phyloP scores from a whole-genome alignment of 1,140 invertebrate species.

The Cyrtorhinus lividipennis region DNA sequence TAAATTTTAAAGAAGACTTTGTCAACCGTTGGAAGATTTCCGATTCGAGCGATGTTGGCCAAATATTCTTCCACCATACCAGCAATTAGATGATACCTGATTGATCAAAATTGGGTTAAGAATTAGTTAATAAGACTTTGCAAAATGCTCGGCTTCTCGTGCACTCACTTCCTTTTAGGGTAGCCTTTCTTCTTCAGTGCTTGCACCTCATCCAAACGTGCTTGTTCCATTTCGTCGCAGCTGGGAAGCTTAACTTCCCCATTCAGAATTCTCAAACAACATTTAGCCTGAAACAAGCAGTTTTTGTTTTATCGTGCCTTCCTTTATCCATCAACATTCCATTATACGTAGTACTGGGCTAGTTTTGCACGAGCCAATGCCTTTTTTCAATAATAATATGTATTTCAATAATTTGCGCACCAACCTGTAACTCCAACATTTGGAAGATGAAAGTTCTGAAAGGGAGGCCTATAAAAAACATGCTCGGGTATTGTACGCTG shows the following conservation, averaged over 20 bases:
- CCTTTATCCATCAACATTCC: too few relatives aligned
- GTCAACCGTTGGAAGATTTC: not conserved
- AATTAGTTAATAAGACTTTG: not conserved
- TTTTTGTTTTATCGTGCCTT: too few relatives aligned
- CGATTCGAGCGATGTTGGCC: not conserved
- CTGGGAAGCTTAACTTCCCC: constrained; percentile 35
- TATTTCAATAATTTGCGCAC: constrained; percentile 6
- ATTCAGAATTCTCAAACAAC: constrained; percentile 38
- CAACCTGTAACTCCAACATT: constrained; percentile 53
- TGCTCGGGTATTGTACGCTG: constrained; percentile 49
- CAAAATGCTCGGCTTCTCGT: too few relatives aligned
- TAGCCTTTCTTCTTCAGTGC: constrained; percentile 24
- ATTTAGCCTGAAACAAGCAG: too few relatives aligned
- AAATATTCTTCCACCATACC: not conserved
- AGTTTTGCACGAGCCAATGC: too few relatives aligned
- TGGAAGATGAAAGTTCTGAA: constrained; percentile 47
- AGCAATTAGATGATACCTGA: not conserved
- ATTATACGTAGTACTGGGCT: too few relatives aligned
- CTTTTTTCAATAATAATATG: too few relatives aligned
- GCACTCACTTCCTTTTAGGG: constrained; percentile 24
- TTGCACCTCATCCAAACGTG: not conserved
- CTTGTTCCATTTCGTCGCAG: constrained; percentile 32
- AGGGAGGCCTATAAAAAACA: constrained; percentile 57
- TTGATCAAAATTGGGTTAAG: not conserved
- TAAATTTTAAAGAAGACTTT: not conserved